Evolutionary conservation across 1,140 invertebrate genomes (phyloP).

Genomic region (Aporrectodea caliginosa): DNA sequence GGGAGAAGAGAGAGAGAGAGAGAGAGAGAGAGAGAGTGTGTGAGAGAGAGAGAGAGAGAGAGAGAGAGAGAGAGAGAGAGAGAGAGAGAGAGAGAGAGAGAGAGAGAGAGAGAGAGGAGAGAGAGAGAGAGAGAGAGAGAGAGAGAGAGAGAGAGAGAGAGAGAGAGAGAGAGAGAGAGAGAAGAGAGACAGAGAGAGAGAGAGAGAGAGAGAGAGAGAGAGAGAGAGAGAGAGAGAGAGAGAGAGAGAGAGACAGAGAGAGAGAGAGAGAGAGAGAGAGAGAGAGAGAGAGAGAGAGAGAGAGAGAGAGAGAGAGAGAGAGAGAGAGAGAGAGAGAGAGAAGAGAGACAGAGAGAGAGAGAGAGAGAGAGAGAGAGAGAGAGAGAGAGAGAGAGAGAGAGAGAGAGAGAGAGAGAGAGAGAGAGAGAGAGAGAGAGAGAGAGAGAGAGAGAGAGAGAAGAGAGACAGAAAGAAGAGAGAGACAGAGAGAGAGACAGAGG

Average conservation of each 20-base stretch:
- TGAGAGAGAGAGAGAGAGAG: too few species aligned
- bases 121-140: not conserved
- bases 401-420: not conserved
- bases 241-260: slow-evolving; percentile 1
- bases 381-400: not conserved
- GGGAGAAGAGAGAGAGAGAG: too few species aligned
- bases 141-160: not conserved
- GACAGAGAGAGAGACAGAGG: not conserved
- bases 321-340: not conserved
- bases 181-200: not conserved
- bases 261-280: not conserved
- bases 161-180: not conserved
- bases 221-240: slow-evolving; percentile 1
- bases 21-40: too few species aligned
- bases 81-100: too few species aligned
- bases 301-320: not conserved
- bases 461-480: not conserved
- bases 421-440: not conserved
- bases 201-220: not conserved
- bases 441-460: not conserved
- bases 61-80: too few species aligned
- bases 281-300: not conserved
- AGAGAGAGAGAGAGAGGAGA: not conserved
- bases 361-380: slow-evolving; percentile 1
- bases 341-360: not conserved